Evolutionary conservation across 2,888 invertebrate species (phyloP), one percentile per base, ranked within the genome.

Genomic region (Amblyjoppa proteus): DNA sequence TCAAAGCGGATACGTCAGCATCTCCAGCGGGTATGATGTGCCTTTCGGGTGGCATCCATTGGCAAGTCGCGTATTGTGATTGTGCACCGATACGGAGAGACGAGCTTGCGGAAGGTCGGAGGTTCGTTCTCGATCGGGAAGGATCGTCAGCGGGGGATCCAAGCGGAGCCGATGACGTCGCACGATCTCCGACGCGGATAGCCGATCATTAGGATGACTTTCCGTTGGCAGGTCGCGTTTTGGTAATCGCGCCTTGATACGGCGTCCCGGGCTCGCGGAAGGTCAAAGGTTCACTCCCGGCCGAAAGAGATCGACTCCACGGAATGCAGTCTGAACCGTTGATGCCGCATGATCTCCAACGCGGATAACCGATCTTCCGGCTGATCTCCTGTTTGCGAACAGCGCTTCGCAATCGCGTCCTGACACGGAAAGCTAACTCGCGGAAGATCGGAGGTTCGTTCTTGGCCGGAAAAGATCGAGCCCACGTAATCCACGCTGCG

Each of bases 211-310:
- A 2, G 41, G 41, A 9, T 11, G 41, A 2, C 9, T 41, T 49
- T 5, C 45, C 13, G 3, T 1, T 45, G 16, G 45, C 16, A 49
- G 3, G 45, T 13, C 13, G 45, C 13, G 45, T 16, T 49, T 49
- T 4, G 41, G 45, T 49, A 49, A 49, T 49, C 16, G 45, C 16
- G 45, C 45, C 13, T 16, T 4, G 16, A 16, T 4, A 49, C 16
- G 16, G 1, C 41, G 41, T 28, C 13, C 5, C 7, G 31, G 64
- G n/a, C n/a, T 13, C 7, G 28, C 7, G 16, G 64, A 77, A 77
- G 68, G 77, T 77, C 77, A 77, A 41, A 77, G 68, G 56, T 38
- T 77, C 25, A 38, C 16, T 38, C 38, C 51, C 38, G 53, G 20
- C 38, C 20, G 41, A 41, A 34, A 11, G 34, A n/a, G 9, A 13